These are phyloP conservation scores for Hypomecis atomaria DNA, from an alignment of 2,888 invertebrate genomes.

Conservation along the genomic window DNA sequence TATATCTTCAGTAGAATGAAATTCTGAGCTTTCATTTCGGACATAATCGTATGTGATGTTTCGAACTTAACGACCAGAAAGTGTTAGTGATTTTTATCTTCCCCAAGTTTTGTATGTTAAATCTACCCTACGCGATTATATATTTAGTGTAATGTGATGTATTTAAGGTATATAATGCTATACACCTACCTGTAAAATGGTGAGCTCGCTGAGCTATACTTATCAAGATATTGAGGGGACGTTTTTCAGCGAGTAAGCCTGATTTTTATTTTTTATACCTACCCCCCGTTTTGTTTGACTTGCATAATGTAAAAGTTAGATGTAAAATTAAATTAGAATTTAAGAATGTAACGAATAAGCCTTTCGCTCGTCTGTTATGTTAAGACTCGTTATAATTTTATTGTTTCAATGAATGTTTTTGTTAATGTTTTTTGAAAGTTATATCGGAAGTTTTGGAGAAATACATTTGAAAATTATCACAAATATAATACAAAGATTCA, in stretches of 20 bases:
- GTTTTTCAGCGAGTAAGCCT: conserved; percentile 10
- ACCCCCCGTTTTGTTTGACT: conserved; percentile 35
- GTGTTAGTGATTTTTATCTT: conserved; percentile 70
- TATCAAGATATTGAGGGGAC: conserved; percentile 10
- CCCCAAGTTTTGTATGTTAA: conserved; percentile 62
- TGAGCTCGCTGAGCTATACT: conserved; percentile 5
- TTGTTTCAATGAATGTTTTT: conserved; percentile 46
- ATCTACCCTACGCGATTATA: conserved; percentile 49
- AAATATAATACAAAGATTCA: no score
- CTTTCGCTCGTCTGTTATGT: conserved; percentile 59
- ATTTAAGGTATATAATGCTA: conserved; percentile 54
- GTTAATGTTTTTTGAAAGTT: conserved; percentile 33
- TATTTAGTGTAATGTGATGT: conserved; percentile 60
- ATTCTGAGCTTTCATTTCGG: conserved; percentile 61
- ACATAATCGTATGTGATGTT: conserved; percentile 61
- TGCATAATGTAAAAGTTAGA: conserved; percentile 52
- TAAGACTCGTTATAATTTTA: conserved; percentile 46
- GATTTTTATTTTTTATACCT: conserved; percentile 39
- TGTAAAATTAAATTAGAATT: conserved; percentile 48
- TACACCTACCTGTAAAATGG: conserved; percentile 35
- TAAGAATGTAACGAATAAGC: conserved; percentile 56
- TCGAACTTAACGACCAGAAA: conserved; percentile 71
- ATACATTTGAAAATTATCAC: conserved; percentile 9
- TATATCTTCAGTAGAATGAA: conserved; percentile 21
- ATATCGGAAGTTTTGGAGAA: conserved; percentile 22